Evolutionary conservation across 2,888 invertebrate species (phyloP).

Genomic region (Galeopsomyia nigrocyanea): DNA sequence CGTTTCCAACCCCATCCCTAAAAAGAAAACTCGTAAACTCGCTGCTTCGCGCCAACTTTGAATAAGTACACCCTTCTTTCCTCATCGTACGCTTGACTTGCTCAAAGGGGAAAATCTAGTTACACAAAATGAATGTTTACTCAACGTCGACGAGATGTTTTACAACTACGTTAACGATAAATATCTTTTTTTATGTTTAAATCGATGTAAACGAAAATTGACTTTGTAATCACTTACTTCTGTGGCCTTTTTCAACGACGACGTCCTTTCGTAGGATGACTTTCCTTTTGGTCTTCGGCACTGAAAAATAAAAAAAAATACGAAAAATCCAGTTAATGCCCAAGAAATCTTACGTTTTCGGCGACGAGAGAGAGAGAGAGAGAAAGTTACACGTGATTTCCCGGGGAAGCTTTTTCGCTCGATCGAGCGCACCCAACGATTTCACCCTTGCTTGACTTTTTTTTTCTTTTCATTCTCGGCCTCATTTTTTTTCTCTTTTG

Average conservation of each 20-base stretch:
- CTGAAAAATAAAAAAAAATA: slow-evolving; percentile 51
- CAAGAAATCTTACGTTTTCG: background rate
- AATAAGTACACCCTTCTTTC: too few relatives aligned
- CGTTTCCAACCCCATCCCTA: too few relatives aligned
- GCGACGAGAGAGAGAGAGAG: background rate
- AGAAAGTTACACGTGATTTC: slow-evolving; percentile 33
- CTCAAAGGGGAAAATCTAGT: too few relatives aligned
- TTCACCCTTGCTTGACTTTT: slow-evolving; percentile 40
- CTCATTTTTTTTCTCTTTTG: too few relatives aligned
- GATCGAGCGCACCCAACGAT: slow-evolving; percentile 56
- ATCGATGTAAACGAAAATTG: too few relatives aligned
- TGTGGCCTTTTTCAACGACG: slow-evolving; percentile 82
- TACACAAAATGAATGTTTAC: too few relatives aligned
- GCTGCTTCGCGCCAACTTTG: too few relatives aligned
- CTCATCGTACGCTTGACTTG: too few relatives aligned
- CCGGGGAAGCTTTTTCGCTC: slow-evolving; percentile 48
- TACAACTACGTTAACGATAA: too few relatives aligned
- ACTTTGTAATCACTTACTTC: slow-evolving; percentile 77
- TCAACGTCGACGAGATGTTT: too few relatives aligned
- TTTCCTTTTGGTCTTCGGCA: slow-evolving; percentile 76
- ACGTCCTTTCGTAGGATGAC: slow-evolving; percentile 84
- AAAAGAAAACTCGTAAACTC: too few relatives aligned
- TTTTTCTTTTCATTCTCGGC: background rate
- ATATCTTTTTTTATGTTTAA: too few relatives aligned
- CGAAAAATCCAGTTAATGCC: background rate